A percentile compares a stretch with the other conserved stretches of the same genome.
Evolutionary conservation across 2,797 vertebrate species (phyloP).

Genomic region (Nyctalus aviator): DNA sequence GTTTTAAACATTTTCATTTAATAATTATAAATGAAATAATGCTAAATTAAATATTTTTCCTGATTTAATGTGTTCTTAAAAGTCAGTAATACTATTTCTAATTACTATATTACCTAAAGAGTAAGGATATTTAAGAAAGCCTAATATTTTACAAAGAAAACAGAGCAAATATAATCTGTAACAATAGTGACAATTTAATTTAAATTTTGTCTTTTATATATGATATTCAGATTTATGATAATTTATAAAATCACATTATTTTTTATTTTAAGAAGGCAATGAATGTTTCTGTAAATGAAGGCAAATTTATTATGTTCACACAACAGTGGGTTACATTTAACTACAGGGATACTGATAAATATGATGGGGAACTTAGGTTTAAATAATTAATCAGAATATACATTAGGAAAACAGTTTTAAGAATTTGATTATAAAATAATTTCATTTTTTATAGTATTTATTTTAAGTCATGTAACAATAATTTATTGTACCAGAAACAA

Average conservation of each 20-base stretch:
- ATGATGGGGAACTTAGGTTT: not conserved
- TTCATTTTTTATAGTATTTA: conserved; percentile 45
- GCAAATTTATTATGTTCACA: conserved; percentile 29
- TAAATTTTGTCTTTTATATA: conserved; percentile 55
- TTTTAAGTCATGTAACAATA: conserved; percentile 28
- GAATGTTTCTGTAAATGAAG: conserved; percentile 31
- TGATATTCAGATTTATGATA: conserved; percentile 27
- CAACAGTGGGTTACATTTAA: conserved; percentile 37
- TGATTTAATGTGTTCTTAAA: conserved; percentile 38
- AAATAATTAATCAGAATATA: conserved; percentile 53
- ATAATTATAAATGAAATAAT: too few species aligned
- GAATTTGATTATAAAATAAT: conserved; percentile 49
- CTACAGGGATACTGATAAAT: conserved; percentile 33
- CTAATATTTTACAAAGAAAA: conserved; percentile 45
- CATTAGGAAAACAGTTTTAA: conserved; percentile 49
- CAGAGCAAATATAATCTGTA: conserved; percentile 51
- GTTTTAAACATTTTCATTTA: not conserved
- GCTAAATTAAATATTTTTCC: not conserved
- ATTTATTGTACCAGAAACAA: not conserved
- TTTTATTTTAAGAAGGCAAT: conserved; percentile 51
- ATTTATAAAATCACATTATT: conserved; percentile 62
- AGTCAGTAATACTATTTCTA: not conserved
- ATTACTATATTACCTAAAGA: not conserved
- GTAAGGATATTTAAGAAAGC: conserved; percentile 32
- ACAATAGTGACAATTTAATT: conserved; percentile 35